Base-by-base conservation (phyloP, 2,888 invertebrate genomes). In the Loripinus fragilis region DNA sequence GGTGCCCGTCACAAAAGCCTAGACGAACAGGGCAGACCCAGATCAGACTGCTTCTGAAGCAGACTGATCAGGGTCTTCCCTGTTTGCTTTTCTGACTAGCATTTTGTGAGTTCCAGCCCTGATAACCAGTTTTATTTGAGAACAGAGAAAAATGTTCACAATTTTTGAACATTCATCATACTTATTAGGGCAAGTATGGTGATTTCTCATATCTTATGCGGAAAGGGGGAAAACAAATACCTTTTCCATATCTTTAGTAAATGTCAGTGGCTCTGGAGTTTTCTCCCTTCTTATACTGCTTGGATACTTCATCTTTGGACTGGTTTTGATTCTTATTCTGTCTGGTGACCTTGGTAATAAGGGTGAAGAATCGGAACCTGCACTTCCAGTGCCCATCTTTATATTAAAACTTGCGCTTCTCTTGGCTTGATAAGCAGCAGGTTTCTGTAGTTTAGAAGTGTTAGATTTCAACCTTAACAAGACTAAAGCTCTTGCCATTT, bases 381-480 rank as follows among this genome's bases (percentile, higher is more conserved):
- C 20, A 30, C 66, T 65, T 28, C 79, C 72, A 50, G 78, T 76
- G 67, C 78, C 76, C 83, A 79, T 77, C 33, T 76, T 55, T 35
- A 84, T 81, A 45, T 84, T 74, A 74, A 81, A 84, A 23, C 84
- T 84, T 55, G 78, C 79, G 73, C 79, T 84, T n/a, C 81, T 64
- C 71, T 77, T 84, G 7, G 50, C 67, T 17, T 45, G 38, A 10
- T 60, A 30, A 60, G 10, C 60, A 60, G 33, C 33, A 20, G 17
- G 10, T 33, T 20, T 60, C 3, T 33, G 17, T 28, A 33, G 3
- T 60, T 17, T 60, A 5, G 33, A 15, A 25, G 66, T 67, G 23
- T 66, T 72, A 17, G 84, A 79, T 71, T 84, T 84, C 20, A 84
- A 33, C 35, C 76, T 66, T 45, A 84, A 72, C 38, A 81, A 71